These are phyloP conservation scores for Trissolcus brochymenae DNA, from an alignment of 2,888 invertebrate species.

Conservation along the genomic window DNA sequence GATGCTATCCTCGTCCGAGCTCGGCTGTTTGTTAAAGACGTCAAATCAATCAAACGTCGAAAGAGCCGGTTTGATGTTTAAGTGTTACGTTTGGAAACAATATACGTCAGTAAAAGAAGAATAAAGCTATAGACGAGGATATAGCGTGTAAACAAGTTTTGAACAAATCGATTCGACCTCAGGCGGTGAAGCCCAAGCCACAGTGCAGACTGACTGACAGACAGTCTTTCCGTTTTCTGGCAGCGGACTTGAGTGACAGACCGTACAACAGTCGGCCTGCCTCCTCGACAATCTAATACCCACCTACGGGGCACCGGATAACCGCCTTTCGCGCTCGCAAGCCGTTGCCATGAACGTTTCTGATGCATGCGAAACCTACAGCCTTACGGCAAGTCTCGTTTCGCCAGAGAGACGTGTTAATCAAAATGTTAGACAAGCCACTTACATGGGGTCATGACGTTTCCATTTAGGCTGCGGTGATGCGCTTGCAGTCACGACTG, in stretches of 20 bases:
- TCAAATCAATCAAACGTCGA: slow-evolving; percentile 53
- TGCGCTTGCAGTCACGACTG: slow-evolving; percentile 58
- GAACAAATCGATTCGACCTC: slow-evolving; percentile 71
- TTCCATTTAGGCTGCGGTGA: slow-evolving; percentile 71
- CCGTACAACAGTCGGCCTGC: slow-evolving; percentile 66
- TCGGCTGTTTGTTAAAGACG: slow-evolving; percentile 43
- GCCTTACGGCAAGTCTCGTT: slow-evolving; percentile 62
- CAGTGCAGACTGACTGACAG: slow-evolving; percentile 66
- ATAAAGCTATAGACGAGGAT: slow-evolving; percentile 59
- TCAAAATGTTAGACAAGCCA: slow-evolving; percentile 77
- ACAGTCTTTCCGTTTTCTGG: slow-evolving; percentile 65
- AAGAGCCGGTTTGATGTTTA: slow-evolving; percentile 48
- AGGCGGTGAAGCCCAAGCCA: slow-evolving; percentile 63
- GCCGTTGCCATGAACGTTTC: slow-evolving; percentile 56
- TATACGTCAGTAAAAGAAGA: slow-evolving; percentile 57
- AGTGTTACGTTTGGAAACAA: slow-evolving; percentile 55
- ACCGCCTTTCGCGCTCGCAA: slow-evolving; percentile 65
- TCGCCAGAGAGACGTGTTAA: slow-evolving; percentile 73
- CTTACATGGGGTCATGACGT: slow-evolving; percentile 75
- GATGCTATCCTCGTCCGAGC: not conserved
- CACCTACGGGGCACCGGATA: slow-evolving; percentile 68
- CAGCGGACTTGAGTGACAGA: slow-evolving; percentile 65
- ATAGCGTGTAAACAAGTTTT: slow-evolving; percentile 73
- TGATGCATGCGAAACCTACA: slow-evolving; percentile 57
- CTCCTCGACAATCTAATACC: slow-evolving; percentile 75